A percentile compares a stretch with the other conserved stretches of the same genome.
These are phyloP conservation scores for Lypha dubia DNA, from an alignment of 2,888 invertebrate genomes.

Conservation along the genomic window DNA sequence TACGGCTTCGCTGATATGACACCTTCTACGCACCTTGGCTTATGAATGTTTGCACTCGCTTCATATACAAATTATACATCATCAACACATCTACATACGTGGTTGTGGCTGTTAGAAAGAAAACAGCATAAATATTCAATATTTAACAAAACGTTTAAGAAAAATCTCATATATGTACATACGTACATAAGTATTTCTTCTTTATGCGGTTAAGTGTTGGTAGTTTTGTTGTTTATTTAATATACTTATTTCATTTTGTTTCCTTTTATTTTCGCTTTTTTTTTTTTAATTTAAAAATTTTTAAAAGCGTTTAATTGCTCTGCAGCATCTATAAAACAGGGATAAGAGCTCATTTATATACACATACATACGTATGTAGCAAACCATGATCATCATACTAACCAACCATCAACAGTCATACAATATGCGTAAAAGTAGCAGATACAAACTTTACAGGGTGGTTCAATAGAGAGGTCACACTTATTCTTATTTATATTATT, in stretches of 20 bases:
- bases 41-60: not conserved
- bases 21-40: no score
- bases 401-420: not conserved
- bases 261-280: constrained; percentile 39
- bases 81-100: not conserved
- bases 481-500: not conserved
- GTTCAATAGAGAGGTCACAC: not conserved
- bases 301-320: constrained; percentile 66
- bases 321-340: constrained; percentile 51
- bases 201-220: constrained; percentile 21
- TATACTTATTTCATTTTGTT: constrained; percentile 15
- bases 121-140: not conserved
- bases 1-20: no score
- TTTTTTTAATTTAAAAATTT: constrained; percentile 64
- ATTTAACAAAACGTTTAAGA: constrained; percentile 15
- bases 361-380: not conserved
- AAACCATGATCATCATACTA: constrained; percentile 60
- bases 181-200: constrained; percentile 30
- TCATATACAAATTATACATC: not conserved
- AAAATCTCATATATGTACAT: constrained; percentile 47
- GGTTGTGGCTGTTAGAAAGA: constrained; percentile 9
- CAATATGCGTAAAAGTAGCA: not conserved
- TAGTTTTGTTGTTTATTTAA: constrained; percentile 34
- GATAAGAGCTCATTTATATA: no score
- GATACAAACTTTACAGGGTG: not conserved